Conservation (phyloP, 2,888 invertebrate genomes). For the Epirrhoe alternata region DNA sequence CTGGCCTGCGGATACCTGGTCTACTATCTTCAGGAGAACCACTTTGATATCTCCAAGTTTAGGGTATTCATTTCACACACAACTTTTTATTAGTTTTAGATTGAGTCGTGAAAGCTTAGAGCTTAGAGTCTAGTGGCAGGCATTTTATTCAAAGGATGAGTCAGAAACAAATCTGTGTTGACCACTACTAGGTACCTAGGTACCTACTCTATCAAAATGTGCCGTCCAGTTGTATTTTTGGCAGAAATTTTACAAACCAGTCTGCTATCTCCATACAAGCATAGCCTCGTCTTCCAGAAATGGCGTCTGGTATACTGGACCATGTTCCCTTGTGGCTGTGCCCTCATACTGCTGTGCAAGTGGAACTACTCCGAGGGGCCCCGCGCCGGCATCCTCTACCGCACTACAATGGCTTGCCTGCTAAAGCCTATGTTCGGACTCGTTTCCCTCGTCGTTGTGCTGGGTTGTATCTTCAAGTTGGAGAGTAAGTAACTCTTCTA, state of each 20-base stretch:
- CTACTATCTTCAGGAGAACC: conserved; percentile 52
- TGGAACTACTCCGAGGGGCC: conserved; percentile 53
- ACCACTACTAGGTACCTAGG: too few species aligned
- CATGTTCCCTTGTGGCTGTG: conserved; percentile 42
- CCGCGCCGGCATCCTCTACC: conserved; percentile 33
- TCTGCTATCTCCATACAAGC: neutral
- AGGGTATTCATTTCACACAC: too few species aligned
- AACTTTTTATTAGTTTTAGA: neutral
- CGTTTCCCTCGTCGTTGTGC: conserved; percentile 31
- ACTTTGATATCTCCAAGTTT: conserved; percentile 43
- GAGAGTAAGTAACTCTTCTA: conserved; percentile 53
- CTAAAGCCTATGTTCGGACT: conserved; percentile 52
- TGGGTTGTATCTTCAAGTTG: conserved; percentile 51
- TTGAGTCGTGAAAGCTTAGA: too few species aligned
- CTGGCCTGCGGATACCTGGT: conserved; percentile 56
- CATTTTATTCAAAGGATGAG: neutral
- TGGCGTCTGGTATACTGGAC: conserved; percentile 51
- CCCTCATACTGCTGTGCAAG: conserved; percentile 41
- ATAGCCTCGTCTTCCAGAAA: conserved; percentile 47
- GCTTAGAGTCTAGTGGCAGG: too few species aligned
- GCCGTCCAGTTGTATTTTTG: too few species aligned
- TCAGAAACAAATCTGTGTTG: neutral
- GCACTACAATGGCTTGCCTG: conserved; percentile 47
- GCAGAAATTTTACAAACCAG: neutral
- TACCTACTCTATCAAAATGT: too few species aligned